These are phyloP conservation scores for Tridacna crocea DNA, from an alignment of 2,888 invertebrate genomes.

Conservation along the genomic window DNA sequence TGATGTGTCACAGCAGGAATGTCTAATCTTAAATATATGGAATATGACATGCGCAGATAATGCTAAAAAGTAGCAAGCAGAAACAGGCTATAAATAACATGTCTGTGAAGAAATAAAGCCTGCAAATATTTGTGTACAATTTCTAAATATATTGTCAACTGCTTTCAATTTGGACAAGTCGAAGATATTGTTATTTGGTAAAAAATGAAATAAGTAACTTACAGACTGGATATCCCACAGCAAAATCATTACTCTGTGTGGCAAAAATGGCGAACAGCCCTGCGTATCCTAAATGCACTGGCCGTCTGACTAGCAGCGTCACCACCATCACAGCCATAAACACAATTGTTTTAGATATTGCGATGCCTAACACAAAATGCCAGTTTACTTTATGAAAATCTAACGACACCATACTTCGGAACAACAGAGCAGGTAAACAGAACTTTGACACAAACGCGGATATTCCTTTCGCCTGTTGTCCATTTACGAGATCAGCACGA, in stretches of 20 bases:
- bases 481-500: slow-evolving; percentile 73
- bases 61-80: no score
- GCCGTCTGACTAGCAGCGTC: slow-evolving; percentile 90
- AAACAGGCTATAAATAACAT: no score
- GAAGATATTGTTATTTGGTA: no score
- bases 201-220: slow-evolving; percentile 82
- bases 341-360: slow-evolving; percentile 93
- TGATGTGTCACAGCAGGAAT: no score
- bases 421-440: slow-evolving; percentile 95
- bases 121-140: no score
- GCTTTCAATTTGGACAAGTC: no score
- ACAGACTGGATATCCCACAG: slow-evolving; percentile 97
- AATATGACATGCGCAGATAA: no score
- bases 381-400: slow-evolving; percentile 90
- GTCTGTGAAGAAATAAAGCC: no score
- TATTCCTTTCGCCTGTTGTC: slow-evolving; percentile 87
- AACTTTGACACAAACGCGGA: slow-evolving; percentile 97
- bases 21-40: no score
- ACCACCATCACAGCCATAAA: slow-evolving; percentile 88
- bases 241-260: slow-evolving; percentile 99
- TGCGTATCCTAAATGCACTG: slow-evolving; percentile 92
- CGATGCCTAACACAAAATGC: slow-evolving; percentile 93
- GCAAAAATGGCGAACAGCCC: slow-evolving; percentile 97
- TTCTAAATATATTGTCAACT: no score
- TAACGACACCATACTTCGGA: slow-evolving; percentile 93